Conservation (phyloP, 2,797 vertebrate species). For the Notamacropus eugenii region DNA sequence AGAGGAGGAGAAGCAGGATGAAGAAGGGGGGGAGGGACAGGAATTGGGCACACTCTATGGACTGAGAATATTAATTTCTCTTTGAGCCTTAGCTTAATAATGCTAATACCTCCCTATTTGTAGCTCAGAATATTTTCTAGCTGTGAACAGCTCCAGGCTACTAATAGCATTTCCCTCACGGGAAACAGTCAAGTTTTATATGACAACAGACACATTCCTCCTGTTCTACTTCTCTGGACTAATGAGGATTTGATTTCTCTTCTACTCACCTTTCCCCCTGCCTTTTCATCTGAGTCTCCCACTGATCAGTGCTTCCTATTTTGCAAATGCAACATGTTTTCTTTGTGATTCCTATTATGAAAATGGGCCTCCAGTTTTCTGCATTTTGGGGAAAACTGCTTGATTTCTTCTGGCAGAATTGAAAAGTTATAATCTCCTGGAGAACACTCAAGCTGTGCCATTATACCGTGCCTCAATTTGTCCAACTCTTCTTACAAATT, state of each 20-base stretch:
- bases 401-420: not conserved
- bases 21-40: not conserved
- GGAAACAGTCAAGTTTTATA: not conserved
- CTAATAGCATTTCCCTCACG: not conserved
- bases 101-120: not conserved
- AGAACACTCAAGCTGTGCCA: not conserved
- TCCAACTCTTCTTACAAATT: slow-evolving; percentile 22
- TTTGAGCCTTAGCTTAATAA: not conserved
- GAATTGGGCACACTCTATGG: not conserved
- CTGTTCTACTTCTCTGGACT: not conserved
- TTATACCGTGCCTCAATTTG: not conserved
- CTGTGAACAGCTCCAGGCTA: not conserved
- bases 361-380: not conserved
- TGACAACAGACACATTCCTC: not conserved
- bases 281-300: not conserved
- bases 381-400: not conserved
- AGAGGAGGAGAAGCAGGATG: not conserved
- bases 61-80: not conserved
- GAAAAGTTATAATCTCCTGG: not conserved
- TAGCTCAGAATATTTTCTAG: not conserved
- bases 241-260: not conserved
- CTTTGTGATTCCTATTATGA: not conserved
- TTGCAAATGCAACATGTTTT: not conserved
- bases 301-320: not conserved
- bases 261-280: not conserved